A percentile compares a stretch with the other conserved stretches of the same genome.
Evolutionary conservation across 2,888 invertebrate species (phyloP).

Genomic region (Dolomedes plantarius): DNA sequence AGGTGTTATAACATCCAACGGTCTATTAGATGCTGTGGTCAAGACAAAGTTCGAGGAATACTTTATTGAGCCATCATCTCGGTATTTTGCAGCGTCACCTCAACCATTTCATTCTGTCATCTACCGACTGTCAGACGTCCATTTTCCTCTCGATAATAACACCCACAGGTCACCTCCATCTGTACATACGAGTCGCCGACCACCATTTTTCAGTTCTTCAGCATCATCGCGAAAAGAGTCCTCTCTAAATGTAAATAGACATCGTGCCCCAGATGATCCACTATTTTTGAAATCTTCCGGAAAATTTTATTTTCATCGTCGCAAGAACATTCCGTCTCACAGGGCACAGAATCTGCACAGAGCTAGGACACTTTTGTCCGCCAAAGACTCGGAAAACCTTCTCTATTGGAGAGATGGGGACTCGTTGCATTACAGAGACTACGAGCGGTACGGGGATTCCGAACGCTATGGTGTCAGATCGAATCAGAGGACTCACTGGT

Average conservation of each 20-base stretch:
- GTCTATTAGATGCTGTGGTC: slow-evolving; percentile 92
- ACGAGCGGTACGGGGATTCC: slow-evolving; percentile 69
- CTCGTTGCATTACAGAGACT: slow-evolving; percentile 66
- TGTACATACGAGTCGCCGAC: slow-evolving; percentile 42
- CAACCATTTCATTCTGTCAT: slow-evolving; percentile 86
- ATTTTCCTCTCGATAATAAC: slow-evolving; percentile 74
- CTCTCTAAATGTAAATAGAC: slow-evolving; percentile 15
- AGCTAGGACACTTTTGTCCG: slow-evolving; percentile 27
- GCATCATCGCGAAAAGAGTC: neutral
- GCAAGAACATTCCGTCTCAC: slow-evolving; percentile 23
- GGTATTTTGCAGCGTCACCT: slow-evolving; percentile 79
- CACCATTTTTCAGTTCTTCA: neutral
- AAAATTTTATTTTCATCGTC: slow-evolving; percentile 35
- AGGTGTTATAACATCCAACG: slow-evolving; percentile 90
- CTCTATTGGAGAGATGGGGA: slow-evolving; percentile 72
- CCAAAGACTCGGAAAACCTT: slow-evolving; percentile 22
- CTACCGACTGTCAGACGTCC: slow-evolving; percentile 87
- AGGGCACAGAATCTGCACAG: neutral
- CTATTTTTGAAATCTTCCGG: slow-evolving; percentile 42
- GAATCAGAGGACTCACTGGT: slow-evolving; percentile 74
- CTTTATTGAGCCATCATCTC: slow-evolving; percentile 88
- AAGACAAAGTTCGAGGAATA: slow-evolving; percentile 85
- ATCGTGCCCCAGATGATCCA: slow-evolving; percentile 32
- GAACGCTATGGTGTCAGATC: slow-evolving; percentile 72
- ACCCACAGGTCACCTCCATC: slow-evolving; percentile 56